Evolutionary conservation across 2,797 vertebrate genomes (phyloP), one percentile per base, ranked within the genome.

Genomic region (Rhinogobio ventralis): DNA sequence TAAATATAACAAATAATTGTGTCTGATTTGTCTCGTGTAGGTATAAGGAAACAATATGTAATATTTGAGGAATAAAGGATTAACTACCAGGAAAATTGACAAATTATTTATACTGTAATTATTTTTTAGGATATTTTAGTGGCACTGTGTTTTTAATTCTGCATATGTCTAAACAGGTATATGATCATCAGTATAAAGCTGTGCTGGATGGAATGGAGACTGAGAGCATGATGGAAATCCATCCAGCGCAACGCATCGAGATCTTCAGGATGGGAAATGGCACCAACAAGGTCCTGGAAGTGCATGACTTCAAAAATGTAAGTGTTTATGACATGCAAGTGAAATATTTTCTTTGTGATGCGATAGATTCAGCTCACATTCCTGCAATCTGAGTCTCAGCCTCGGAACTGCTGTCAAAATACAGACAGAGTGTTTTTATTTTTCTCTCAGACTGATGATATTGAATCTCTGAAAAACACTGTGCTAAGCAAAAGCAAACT

Each of bases 221-320:
- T 79, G 96, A 97, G 66, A 96, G 98, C 30, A 69, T 95, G 88
- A 95, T 99, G 97, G 96, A 98, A 94, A 99, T 99, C 0, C 96
- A 99, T 92, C 95, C 97, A 0, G 82, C 90, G 67, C 93, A 93
- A 85, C 95, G 89, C 87, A 93, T 96, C 0, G 97, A 99, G 93
- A 96, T 96, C 89, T 97, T 99, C 92, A 93, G 93, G 89, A 97
- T 95, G 0, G 96, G 97, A 88, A 98, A 98, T 0, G 96, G 96
- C 82, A 97, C 94, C 0, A 93, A 97, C 30, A 97, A 98, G 86
- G 96, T 98, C 64, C 91, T 98, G 79, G 98, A 99, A 93, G 96
- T 99, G 80, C 97, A 98, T 0, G 97, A 99, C 93, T 99, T 99
- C 92, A 97, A 97, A 94, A 96, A 98, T 0, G 98, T 98, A 92